Evolutionary conservation across 2,888 invertebrate species (phyloP).

Genomic region (Orthosia incerta): DNA sequence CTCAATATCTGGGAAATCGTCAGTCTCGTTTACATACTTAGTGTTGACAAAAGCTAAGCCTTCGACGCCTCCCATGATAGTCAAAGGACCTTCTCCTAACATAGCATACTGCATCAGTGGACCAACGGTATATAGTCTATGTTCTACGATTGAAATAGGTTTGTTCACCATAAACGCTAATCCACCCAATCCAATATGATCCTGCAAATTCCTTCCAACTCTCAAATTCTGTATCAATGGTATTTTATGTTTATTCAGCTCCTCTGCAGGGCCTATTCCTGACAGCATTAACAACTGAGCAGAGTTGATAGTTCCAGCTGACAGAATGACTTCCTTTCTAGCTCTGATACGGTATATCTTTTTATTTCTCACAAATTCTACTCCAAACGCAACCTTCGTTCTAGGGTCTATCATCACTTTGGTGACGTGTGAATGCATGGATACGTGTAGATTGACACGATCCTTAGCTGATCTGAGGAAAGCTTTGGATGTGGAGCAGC

Average conservation of each 20-base stretch:
- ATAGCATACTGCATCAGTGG: slow-evolving; percentile 96
- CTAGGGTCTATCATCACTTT: slow-evolving; percentile 94
- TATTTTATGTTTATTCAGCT: slow-evolving; percentile 94
- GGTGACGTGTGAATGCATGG: slow-evolving; percentile 95
- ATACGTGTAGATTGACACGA: slow-evolving; percentile 95
- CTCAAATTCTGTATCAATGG: slow-evolving; percentile 95
- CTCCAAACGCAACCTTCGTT: slow-evolving; percentile 95
- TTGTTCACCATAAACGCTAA: slow-evolving; percentile 95
- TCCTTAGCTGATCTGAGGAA: slow-evolving; percentile 95
- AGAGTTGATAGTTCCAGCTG: slow-evolving; percentile 97
- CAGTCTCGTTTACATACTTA: slow-evolving; percentile 94
- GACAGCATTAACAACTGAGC: slow-evolving; percentile 98
- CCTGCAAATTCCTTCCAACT: slow-evolving; percentile 97
- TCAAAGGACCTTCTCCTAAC: slow-evolving; percentile 95
- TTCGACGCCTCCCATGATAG: slow-evolving; percentile 97
- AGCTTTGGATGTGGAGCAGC: slow-evolving; percentile 97
- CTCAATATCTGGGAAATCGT: slow-evolving; percentile 97
- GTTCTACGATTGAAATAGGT: slow-evolving; percentile 95
- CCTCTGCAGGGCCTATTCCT: slow-evolving; percentile 95
- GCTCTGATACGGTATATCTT: slow-evolving; percentile 94
- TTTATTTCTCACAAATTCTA: slow-evolving; percentile 95
- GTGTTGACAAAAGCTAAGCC: slow-evolving; percentile 97
- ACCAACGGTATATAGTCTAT: slow-evolving; percentile 94
- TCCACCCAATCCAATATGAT: slow-evolving; percentile 97
- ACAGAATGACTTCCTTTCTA: slow-evolving; percentile 96